Base-by-base conservation (phyloP, 2,888 invertebrate species). In the Acholoe squamosa region DNA sequence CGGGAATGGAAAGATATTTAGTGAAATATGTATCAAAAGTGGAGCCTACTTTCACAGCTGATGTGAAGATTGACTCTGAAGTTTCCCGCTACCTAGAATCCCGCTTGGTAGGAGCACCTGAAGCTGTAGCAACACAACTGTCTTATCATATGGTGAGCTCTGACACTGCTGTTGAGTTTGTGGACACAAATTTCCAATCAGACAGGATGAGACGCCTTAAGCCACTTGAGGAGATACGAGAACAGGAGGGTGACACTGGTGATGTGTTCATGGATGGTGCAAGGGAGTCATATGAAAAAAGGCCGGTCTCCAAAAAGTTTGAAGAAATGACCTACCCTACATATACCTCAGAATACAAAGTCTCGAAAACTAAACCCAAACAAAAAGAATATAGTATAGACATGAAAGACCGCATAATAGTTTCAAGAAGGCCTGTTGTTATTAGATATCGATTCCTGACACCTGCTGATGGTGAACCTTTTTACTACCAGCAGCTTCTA, bases 181-280 rank as follows among this genome's bases (percentile, higher is more conserved):
- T n/a, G n/a, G n/a, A n/a, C n/a, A n/a, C n/a, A n/a, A n/a, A n/a
- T n/a, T n/a, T n/a, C n/a, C n/a, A n/a, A n/a, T n/a, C n/a, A n/a
- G n/a, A n/a, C n/a, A n/a, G n/a, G n/a, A n/a, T n/a, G n/a, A n/a
- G n/a, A n/a, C n/a, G n/a, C n/a, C n/a, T n/a, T n/a, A n/a, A n/a
- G 7, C 33, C 12, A 31, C 80, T 16, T 7, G 5, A 5, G 7
- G 80, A 80, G 19, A 12, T 80, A 12, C 19, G n/a, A 80, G 80
- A 43, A 7, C 80, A 28, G 7, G 80, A 80, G 19, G 28, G 7
- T 31, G 80, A 80, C n/a, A 80, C 31, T 80, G n/a, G 7, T 12
- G 80, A 80, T 80, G 43, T 80, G 7, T 80, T 80, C 80, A 10
- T 80, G 10, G 34, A 33, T 34, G 80, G 80, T 10, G 7, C 80